phyloP scores from a whole-genome alignment of 2,888 invertebrate species.

The Strigamia crassipes region DNA sequence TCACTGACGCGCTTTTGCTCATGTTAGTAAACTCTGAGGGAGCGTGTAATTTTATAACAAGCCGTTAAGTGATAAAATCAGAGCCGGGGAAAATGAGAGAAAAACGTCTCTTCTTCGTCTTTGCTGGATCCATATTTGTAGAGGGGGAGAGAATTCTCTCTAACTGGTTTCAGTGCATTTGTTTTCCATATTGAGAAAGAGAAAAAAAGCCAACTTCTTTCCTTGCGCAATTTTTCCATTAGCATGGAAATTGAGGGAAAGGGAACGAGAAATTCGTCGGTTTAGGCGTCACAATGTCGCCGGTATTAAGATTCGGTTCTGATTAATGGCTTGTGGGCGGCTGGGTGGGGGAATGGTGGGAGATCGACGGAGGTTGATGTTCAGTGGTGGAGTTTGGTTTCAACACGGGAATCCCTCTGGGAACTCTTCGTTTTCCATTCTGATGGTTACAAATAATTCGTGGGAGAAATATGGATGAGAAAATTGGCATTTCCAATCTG shows the following conservation, averaged over 20 bases:
- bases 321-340: conserved; percentile 44
- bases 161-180: conserved; percentile 46
- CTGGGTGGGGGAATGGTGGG: conserved; percentile 18
- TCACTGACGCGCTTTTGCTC: conserved; percentile 41
- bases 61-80: conserved; percentile 48
- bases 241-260: conserved; percentile 47
- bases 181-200: conserved; percentile 48
- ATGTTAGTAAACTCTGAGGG: conserved; percentile 47
- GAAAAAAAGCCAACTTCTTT: conserved; percentile 37
- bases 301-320: conserved; percentile 41
- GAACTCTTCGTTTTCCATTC: conserved; percentile 35
- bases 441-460: conserved; percentile 28
- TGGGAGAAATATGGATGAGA: neutral
- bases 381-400: conserved; percentile 18
- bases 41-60: conserved; percentile 49
- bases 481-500: conserved; percentile 24
- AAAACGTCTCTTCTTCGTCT: conserved; percentile 41
- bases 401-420: conserved; percentile 14
- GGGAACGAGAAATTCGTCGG: conserved; percentile 37
- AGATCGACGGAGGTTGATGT: conserved; percentile 23
- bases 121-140: conserved; percentile 45
- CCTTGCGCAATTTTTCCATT: conserved; percentile 47
- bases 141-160: conserved; percentile 22
- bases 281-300: conserved; percentile 47
- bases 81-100: conserved; percentile 45